A percentile compares a stretch with the other conserved stretches of the same genome.
Conservation (phyloP, 2,113 vertebrate species). For the Rhinopithecus roxellana region DNA sequence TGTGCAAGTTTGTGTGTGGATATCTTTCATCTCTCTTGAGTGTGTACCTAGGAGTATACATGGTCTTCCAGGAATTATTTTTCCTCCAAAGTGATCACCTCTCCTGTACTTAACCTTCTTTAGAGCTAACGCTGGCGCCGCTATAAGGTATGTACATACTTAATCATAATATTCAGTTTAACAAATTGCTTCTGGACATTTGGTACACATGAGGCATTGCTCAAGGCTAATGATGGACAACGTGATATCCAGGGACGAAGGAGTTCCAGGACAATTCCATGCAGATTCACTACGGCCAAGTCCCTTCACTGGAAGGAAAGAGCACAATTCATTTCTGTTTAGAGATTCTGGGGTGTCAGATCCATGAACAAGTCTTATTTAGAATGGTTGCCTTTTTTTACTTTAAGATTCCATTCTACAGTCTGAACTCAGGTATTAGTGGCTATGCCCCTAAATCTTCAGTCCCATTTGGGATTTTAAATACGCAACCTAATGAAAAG, state of each 20-base stretch:
- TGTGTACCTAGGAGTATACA: not conserved
- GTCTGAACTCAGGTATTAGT: not conserved
- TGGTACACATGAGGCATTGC: not conserved
- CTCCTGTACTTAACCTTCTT: constrained; percentile 47
- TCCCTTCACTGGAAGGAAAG: not conserved
- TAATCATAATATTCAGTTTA: not conserved
- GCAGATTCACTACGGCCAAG: not conserved
- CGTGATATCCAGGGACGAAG: not conserved
- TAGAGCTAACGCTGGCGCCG: not conserved
- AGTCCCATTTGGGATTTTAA: not conserved
- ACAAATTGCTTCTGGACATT: not conserved
- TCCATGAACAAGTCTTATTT: not conserved
- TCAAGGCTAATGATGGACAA: not conserved
- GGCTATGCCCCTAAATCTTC: not conserved
- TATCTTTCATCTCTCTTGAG: not conserved
- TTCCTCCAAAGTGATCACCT: constrained; percentile 43
- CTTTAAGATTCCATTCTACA: not conserved
- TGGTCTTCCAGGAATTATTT: not conserved
- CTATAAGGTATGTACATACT: not conserved
- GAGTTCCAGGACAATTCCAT: not conserved
- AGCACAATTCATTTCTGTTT: not conserved
- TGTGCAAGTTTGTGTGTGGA: not conserved
- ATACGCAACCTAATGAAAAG: not conserved
- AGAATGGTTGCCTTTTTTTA: not conserved
- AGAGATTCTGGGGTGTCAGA: not conserved